Evolutionary conservation across 1,140 invertebrate species (phyloP), one percentile per base, ranked within the genome.

Genomic region (Arion vulgaris): DNA sequence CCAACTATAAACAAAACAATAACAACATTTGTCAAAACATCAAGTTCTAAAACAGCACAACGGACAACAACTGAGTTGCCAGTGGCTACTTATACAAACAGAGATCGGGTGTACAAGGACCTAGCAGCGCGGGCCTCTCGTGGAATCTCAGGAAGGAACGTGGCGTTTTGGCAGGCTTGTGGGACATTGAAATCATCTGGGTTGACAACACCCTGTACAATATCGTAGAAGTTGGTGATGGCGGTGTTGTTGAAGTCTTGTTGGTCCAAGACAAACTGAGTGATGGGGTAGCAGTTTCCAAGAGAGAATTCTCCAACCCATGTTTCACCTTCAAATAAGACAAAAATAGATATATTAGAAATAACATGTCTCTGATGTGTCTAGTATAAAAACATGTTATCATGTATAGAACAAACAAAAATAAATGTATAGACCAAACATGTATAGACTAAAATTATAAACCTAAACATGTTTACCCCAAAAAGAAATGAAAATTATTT

Each of bases 271-370:
- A 78, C 32, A 39, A 78, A 78, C 34, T 78, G 76, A 57, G 53
- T 78, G 76, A 78, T 39, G 62, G 76, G 76, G 36, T 78, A 78
- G 76, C 76, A 78, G 76, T 62, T 78, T 1, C 38, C 53, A 1
- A 78, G 76, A n/a, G 76, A 78, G 53, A 78, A 78, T 57, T 78
- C 51, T 1, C 76, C 76, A 39, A 78, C 19, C 53, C 76, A 78
- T 2, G 49, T 62, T 39, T 78, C 76, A 78, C 53, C 76, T 66
- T n/a, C n/a, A n/a, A n/a, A n/a, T n/a, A n/a, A 19, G 17, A 11
- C 41, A n/a, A n/a, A n/a, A n/a, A n/a, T n/a, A n/a, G n/a, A n/a
- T n/a, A n/a, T n/a, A n/a, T n/a, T n/a, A n/a, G n/a, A n/a, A n/a
- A n/a, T n/a, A n/a, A n/a, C n/a, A n/a, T n/a, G n/a, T n/a, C n/a